Evolutionary conservation across 2,113 vertebrate species (phyloP).

Genomic region (Uria aalge): DNA sequence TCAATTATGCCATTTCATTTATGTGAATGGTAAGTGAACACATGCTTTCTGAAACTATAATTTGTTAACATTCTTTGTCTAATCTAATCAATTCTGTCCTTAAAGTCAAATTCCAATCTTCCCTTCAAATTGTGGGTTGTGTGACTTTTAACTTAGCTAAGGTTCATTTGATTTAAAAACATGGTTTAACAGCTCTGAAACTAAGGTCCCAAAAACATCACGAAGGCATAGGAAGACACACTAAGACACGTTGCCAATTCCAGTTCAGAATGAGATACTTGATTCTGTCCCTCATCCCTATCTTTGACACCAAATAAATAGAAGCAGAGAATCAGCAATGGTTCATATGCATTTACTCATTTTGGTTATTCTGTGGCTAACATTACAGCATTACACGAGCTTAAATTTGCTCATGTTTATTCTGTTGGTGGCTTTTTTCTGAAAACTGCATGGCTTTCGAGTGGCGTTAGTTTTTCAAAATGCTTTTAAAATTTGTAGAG

Average conservation of each 20-base stretch:
- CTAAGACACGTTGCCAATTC: neutral
- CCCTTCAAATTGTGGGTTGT: neutral
- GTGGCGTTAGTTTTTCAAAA: slow-evolving; percentile 1
- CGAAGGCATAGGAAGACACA: neutral
- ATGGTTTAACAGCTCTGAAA: neutral
- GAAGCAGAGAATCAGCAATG: neutral
- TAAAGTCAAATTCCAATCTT: neutral
- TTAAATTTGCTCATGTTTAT: slow-evolving; percentile 5
- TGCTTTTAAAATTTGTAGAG: slow-evolving; percentile 24
- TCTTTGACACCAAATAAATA: neutral
- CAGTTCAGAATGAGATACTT: neutral
- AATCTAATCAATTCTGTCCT: neutral
- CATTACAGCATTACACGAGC: neutral
- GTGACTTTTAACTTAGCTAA: neutral
- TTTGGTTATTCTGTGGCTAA: neutral
- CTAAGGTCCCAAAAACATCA: neutral
- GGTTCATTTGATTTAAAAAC: neutral
- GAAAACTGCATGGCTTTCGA: neutral
- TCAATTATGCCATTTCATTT: neutral
- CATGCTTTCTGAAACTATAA: neutral
- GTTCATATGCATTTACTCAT: neutral
- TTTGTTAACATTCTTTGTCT: neutral
- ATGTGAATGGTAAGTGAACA: neutral
- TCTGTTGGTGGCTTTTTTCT: neutral
- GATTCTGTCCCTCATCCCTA: neutral